These are phyloP conservation scores for Dissostichus mawsoni DNA, from an alignment of 2,113 vertebrate genomes.

Conservation along the genomic window DNA sequence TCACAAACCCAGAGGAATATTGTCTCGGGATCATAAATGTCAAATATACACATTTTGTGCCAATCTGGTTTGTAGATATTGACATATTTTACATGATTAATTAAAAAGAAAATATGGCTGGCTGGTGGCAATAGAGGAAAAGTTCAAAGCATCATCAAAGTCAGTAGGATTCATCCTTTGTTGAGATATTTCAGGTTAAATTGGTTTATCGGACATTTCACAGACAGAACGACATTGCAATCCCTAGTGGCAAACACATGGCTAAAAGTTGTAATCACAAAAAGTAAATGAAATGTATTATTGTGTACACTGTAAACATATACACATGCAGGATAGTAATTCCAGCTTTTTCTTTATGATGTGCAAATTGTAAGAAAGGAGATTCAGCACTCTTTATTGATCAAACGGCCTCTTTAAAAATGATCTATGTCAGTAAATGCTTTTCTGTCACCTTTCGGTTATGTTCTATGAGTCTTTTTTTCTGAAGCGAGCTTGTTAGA, in stretches of 20 bases:
- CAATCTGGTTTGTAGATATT: not conserved
- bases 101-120: not conserved
- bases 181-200: not conserved
- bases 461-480: not conserved
- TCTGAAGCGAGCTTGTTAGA: not conserved
- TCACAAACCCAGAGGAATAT: not conserved
- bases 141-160: not conserved
- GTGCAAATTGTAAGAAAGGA: not conserved
- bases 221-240: not conserved
- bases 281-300: not conserved
- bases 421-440: not conserved
- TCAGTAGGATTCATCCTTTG: not conserved
- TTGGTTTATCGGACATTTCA: no score
- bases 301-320: not conserved
- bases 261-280: not conserved
- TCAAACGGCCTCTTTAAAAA: not conserved
- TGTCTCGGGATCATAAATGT: not conserved
- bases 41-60: not conserved
- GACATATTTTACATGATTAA: not conserved
- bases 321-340: not conserved
- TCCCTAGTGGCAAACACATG: no score
- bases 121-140: not conserved
- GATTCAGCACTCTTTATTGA: not conserved
- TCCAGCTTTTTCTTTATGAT: not conserved
- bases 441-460: not conserved